Base-by-base conservation (phyloP, 2,797 vertebrate genomes). In the Buphagus erythrorhynchus region DNA sequence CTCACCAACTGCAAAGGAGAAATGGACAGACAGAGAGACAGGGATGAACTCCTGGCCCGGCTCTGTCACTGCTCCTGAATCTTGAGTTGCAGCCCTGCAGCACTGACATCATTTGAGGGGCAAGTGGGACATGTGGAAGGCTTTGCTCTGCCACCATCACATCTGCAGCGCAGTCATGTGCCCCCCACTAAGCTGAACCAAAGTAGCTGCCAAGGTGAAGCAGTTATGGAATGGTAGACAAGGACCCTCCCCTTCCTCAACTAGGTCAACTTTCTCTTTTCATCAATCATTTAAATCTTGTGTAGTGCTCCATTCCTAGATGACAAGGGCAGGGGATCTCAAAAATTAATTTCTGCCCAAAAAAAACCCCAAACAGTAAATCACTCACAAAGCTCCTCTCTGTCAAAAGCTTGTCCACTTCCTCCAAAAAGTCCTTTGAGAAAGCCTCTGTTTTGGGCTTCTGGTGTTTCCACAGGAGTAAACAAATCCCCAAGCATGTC, bases 401-500 rank as follows among this genome's bases (percentile, higher is more conserved):
- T 98, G 98, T 99, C 99, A 51, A 99, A 99, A n/a, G 98, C 99
- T 85, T 99, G 99, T 67, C 99, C 98, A 5, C 99, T 99, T 96
- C 99, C 99, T 90, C 99, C 99, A 92, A 99, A 99, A 91, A 99
- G 98, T 71, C 99, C 99, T 96, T 99, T 99, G 48, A 99, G 98
- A 97, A 99, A 99, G 58, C 99, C 99, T 98, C 99, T 98, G 97
- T 99, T 99, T 96, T 99, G 99, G 63, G 99, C 99, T 97, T 99
- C 99, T 33, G 99, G 99, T 33, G 99, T 99, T 97, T 99, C 99
- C 95, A 99, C 99, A 13, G 99, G 99, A 63, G 98, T 99, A 97
- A 99, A 99, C 92, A 99, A 98, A 97, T 99, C 99, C 74, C 99
- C 99, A 72, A 99, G 98, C 99, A 99, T 99, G 90, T 99, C 99